Conservation (phyloP, 1,140 invertebrate species). For the Pectinophora gossypiella region DNA sequence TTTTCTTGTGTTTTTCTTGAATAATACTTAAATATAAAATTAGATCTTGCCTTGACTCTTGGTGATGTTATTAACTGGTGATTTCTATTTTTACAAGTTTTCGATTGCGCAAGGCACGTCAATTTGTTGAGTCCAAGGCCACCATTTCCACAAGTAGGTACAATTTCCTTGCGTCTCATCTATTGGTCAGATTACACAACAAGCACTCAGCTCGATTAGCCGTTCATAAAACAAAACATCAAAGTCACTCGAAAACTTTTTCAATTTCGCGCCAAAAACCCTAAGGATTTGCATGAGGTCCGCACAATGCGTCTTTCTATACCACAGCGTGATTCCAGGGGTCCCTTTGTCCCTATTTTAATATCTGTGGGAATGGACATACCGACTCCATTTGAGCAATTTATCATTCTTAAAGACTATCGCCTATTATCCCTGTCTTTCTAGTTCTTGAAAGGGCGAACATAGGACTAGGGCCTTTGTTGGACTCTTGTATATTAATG, state of each 20-base stretch:
- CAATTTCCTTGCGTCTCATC: too few species aligned
- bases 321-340: conserved; percentile 59
- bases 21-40: too few species aligned
- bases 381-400: conserved; percentile 68
- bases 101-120: too few species aligned
- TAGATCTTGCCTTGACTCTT: too few species aligned
- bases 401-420: conserved; percentile 71
- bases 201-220: conserved; percentile 30
- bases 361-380: conserved; percentile 75
- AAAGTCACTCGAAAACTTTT: conserved; percentile 59
- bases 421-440: conserved; percentile 49
- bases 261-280: conserved; percentile 58
- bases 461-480: conserved; percentile 41
- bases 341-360: conserved; percentile 62
- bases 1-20: too few species aligned
- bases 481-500: conserved; percentile 38
- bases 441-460: conserved; percentile 42
- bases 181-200: too few species aligned
- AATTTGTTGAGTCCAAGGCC: too few species aligned
- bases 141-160: too few species aligned
- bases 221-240: conserved; percentile 44
- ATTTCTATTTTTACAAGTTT: too few species aligned
- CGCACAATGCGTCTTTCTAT: conserved; percentile 57
- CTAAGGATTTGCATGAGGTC: conserved; percentile 63
- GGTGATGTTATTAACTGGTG: too few species aligned